These are phyloP conservation scores for Ammospiza caudacuta DNA, from an alignment of 2,113 vertebrate species.

Conservation along the genomic window DNA sequence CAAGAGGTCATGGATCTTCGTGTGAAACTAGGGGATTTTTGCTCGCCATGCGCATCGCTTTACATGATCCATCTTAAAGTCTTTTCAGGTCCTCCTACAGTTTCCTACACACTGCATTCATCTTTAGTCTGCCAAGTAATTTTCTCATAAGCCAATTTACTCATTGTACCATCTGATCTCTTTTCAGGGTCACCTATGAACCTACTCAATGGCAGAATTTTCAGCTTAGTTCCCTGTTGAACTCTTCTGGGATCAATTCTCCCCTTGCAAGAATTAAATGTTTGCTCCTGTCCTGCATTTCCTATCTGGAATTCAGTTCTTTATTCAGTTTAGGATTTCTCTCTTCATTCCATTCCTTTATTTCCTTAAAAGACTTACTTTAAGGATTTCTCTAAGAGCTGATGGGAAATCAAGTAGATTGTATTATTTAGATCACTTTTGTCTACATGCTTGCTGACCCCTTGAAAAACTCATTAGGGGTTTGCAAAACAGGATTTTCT, in stretches of 20 bases:
- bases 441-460: not conserved
- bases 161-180: not conserved
- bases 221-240: not conserved
- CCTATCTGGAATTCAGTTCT: not conserved
- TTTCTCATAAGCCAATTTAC: not conserved
- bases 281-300: not conserved
- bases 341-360: not conserved
- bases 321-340: not conserved
- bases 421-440: not conserved
- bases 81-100: not conserved
- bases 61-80: not conserved
- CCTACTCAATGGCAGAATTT: not conserved
- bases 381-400: not conserved
- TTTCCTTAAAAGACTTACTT: not conserved
- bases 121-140: not conserved
- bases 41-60: not conserved
- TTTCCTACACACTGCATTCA: not conserved
- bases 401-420: not conserved
- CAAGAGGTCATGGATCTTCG: not conserved
- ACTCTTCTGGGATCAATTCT: not conserved
- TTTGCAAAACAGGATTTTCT: slow-evolving; percentile 20
- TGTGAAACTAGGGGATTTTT: not conserved
- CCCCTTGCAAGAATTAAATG: not conserved
- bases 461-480: slow-evolving; percentile 24
- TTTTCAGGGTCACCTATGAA: not conserved